Percentiles rank a stretch among this genome's conserved stretches.
phyloP scores from a whole-genome alignment of 2,113 vertebrate species.

The Boleophthalmus pectinirostris region DNA sequence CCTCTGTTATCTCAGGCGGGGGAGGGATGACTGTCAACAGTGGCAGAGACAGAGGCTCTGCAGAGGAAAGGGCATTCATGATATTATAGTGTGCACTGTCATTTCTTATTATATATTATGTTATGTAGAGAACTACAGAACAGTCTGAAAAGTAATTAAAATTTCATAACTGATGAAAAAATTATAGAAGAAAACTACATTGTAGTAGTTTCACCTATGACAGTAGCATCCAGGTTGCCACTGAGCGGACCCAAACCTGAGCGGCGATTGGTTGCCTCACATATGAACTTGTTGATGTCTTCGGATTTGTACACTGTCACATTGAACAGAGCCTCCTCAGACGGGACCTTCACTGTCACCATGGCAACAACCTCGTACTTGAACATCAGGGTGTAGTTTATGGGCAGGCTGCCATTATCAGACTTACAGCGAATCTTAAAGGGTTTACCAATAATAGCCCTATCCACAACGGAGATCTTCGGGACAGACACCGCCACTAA shows the following conservation, averaged over 20 bases:
- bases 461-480: slow-evolving; percentile 36
- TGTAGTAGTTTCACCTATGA: slow-evolving; percentile 64
- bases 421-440: slow-evolving; percentile 69
- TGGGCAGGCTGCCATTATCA: slow-evolving; percentile 63
- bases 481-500: slow-evolving; percentile 68
- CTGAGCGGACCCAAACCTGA: neutral
- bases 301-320: slow-evolving; percentile 19
- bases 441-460: slow-evolving; percentile 44
- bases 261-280: slow-evolving; percentile 63
- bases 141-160: no score
- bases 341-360: accelerated
- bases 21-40: slow-evolving; percentile 43
- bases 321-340: slow-evolving; percentile 47
- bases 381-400: slow-evolving; percentile 68
- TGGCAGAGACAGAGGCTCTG: slow-evolving; percentile 60
- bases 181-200: no score
- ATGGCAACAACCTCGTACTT: accelerated
- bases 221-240: slow-evolving; percentile 20
- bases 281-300: slow-evolving; percentile 46
- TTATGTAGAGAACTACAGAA: no score
- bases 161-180: no score
- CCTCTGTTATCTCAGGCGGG: slow-evolving; percentile 48
- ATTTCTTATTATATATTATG: no score
- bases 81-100: neutral
- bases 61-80: neutral